phyloP scores from a whole-genome alignment of 2,888 invertebrate genomes.

The Rosalia funebris region DNA sequence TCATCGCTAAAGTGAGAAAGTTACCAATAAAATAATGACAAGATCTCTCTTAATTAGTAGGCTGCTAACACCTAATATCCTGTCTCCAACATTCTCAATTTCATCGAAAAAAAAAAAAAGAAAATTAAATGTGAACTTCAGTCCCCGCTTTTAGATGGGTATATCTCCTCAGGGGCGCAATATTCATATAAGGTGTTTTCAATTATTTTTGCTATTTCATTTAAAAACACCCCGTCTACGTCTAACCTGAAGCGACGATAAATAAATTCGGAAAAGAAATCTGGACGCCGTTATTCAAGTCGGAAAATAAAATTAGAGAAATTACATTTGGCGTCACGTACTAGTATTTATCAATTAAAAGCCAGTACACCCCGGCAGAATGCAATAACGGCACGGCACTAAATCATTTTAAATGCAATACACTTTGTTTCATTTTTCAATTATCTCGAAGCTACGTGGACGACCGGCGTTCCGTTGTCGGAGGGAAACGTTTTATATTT shows the following conservation, averaged over 20 bases:
- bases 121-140: too few relatives aligned
- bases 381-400: constrained; percentile 56
- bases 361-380: constrained; percentile 48
- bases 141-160: too few relatives aligned
- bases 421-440: constrained; percentile 58
- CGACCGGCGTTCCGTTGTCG: constrained; percentile 17
- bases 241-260: constrained; percentile 40
- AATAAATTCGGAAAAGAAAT: constrained; percentile 42
- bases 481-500: constrained; percentile 41
- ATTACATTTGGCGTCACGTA: constrained; percentile 52
- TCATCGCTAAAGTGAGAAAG: too few relatives aligned
- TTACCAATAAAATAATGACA: too few relatives aligned
- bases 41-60: too few relatives aligned
- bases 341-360: constrained; percentile 61
- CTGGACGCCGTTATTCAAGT: constrained; percentile 44
- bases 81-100: too few relatives aligned
- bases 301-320: constrained; percentile 43
- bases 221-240: too few relatives aligned
- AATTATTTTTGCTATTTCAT: too few relatives aligned
- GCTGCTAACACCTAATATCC: too few relatives aligned
- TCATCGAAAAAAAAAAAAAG: too few relatives aligned
- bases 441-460: constrained; percentile 46
- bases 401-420: constrained; percentile 60
- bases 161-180: too few relatives aligned
- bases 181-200: too few relatives aligned